A percentile compares a stretch with the other conserved stretches of the same genome.
phyloP scores from a whole-genome alignment of 1,140 invertebrate species.

The Drosophila pseudoobscura region DNA sequence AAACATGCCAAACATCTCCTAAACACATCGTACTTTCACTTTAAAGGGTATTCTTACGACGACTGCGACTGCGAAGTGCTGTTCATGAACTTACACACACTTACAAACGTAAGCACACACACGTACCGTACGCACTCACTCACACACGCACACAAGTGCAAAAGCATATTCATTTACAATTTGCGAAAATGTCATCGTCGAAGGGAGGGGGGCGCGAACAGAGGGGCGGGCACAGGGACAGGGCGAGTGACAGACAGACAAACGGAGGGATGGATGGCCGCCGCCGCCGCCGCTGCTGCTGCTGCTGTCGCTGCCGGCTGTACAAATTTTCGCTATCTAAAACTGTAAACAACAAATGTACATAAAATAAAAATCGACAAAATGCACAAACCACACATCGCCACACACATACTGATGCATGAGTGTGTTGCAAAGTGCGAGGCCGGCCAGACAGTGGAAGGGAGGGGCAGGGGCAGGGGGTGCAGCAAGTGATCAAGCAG shows the following conservation, averaged over 20 bases:
- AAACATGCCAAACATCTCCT: too few relatives aligned
- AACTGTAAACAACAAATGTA: conserved; percentile 82
- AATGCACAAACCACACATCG: conserved; percentile 48
- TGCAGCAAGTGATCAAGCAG: conserved; percentile 43
- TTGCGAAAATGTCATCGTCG: conserved; percentile 77
- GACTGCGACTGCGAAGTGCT: conserved; percentile 56
- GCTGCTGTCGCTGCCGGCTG: conserved; percentile 47
- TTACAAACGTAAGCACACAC: conserved; percentile 1
- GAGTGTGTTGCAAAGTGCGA: conserved; percentile 62
- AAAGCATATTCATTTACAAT: conserved; percentile 77
- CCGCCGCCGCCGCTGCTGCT: conserved; percentile 45
- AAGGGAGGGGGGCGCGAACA: neutral
- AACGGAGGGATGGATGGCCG: conserved; percentile 23
- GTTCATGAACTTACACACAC: conserved; percentile 66
- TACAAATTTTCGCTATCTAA: conserved; percentile 80
- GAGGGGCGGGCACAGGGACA: too few relatives aligned
- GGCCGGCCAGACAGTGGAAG: conserved; percentile 44
- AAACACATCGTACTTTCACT: too few relatives aligned
- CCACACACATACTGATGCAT: conserved; percentile 41
- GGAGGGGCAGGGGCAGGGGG: conserved; percentile 32
- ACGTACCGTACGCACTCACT: conserved; percentile 13
- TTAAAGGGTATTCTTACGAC: conserved; percentile 20
- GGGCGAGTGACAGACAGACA: conserved; percentile 2
- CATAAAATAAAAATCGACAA: conserved; percentile 79
- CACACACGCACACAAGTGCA: conserved; percentile 31